phyloP scores from a whole-genome alignment of 92 coral and sea anemone genomes.

The Porites rus region DNA sequence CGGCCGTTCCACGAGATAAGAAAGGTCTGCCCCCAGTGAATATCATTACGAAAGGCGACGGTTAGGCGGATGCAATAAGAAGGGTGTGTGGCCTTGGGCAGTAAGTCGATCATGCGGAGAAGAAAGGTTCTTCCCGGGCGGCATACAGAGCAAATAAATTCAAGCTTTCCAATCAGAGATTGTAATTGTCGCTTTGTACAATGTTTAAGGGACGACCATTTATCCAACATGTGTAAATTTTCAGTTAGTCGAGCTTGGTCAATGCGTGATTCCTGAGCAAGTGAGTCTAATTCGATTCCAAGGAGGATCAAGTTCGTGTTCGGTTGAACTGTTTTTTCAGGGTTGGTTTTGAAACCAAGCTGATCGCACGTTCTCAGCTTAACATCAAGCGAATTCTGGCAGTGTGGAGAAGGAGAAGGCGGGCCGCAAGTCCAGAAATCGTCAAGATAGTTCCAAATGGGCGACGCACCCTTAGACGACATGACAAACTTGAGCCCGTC shows the following conservation, averaged over 20 bases:
- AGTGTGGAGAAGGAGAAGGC: slow-evolving; percentile 14
- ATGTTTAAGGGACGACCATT: not conserved
- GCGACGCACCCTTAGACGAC: slow-evolving; percentile 4
- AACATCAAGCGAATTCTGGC: slow-evolving; percentile 1
- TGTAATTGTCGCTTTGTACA: slow-evolving; percentile 43
- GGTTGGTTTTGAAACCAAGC: slow-evolving; percentile 32
- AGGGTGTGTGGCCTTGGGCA: slow-evolving; percentile 19
- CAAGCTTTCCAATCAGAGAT: slow-evolving; percentile 18
- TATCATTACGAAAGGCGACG: slow-evolving; percentile 17
- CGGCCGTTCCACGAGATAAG: slow-evolving; percentile 45
- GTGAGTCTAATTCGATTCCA: slow-evolving; percentile 44
- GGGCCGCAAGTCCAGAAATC: slow-evolving; percentile 62
- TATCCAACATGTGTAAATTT: slow-evolving; percentile 11
- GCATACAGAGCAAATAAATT: slow-evolving; percentile 47
- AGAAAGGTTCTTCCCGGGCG: slow-evolving; percentile 54
- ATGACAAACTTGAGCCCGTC: slow-evolving; percentile 23
- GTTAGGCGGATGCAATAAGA: slow-evolving; percentile 21
- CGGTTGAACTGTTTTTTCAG: slow-evolving; percentile 24
- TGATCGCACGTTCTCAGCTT: slow-evolving; percentile 30
- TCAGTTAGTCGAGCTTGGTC: slow-evolving; percentile 32
- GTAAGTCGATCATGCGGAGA: slow-evolving; percentile 39
- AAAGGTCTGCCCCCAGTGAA: slow-evolving; percentile 43
- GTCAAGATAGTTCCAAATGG: slow-evolving; percentile 37
- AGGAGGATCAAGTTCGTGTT: slow-evolving; percentile 4
- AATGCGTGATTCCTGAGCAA: slow-evolving; percentile 38